Evolutionary conservation across 64 coral and sea anemone genomes (phyloP), one percentile per base, ranked within the genome.

Genomic region (Acropora tenuis): DNA sequence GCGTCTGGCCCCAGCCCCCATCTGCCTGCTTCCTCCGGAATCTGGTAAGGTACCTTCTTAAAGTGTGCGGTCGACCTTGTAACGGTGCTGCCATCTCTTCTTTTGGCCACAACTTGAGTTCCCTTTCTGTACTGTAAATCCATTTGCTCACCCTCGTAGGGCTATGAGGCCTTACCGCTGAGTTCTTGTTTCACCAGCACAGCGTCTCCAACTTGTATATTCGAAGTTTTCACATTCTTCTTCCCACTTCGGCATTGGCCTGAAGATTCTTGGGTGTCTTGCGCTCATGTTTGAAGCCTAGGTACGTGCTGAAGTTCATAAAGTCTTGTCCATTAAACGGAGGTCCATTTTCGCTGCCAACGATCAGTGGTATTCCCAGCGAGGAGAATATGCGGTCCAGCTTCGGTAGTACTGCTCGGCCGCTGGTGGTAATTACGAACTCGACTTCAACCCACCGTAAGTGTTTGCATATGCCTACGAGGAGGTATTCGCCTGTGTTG

Each of bases 401-500:
- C 79, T 75, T 84, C 5, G 79, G 74, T 47, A 89, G 13, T 0
- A 88, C 69, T 72, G 86, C 69, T 50, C 69, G 11, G 58, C 52
- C 20, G 50, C 43, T 49, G 8, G 78, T 90, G 78, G n/a, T 60
- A 8, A 30, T 68, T 60, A 90, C 77, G 79, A 90, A 90, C 60
- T 90, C 89, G 1, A 69, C 78, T 53, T 81, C 17, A 18, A 49
- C 45, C 78, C 44, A 77, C 41, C 43, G 76, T 43, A 59, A 47
- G 5, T 90, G 89, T 66, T 80, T 90, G 67, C 89, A 90, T 10
- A 16, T 65, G 48, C 68, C 76, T 44, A 93, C 76, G 5, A 86
- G 82, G 1, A 92, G 71, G 82, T 86, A 92, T 40, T 87, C 90
- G 12, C 90, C 90, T 78, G 76, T 79, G 74, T 6, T 19, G 58